These are phyloP conservation scores for Sarotherodon lohbergeri DNA, from an alignment of 2,113 vertebrate genomes.

Conservation along the genomic window DNA sequence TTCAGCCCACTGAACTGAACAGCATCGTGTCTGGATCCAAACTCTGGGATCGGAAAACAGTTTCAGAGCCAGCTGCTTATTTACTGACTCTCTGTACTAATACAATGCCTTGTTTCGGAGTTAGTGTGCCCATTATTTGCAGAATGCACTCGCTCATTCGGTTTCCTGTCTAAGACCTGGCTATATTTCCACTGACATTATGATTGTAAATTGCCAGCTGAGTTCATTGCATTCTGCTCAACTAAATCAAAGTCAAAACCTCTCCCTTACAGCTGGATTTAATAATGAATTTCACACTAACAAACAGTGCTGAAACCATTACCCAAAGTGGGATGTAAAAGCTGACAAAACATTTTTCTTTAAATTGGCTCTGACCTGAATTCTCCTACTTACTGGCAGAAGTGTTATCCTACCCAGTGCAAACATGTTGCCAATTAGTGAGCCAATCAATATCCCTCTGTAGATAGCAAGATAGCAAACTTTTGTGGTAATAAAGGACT, in stretches of 20 bases:
- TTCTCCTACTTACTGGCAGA: not conserved
- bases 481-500: not conserved
- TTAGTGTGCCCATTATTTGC: constrained; percentile 35
- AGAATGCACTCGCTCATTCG: not conserved
- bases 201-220: not conserved
- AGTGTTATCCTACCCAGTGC: not conserved
- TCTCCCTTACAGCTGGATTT: not conserved
- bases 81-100: constrained; percentile 33
- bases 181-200: not conserved
- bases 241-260: constrained; percentile 3
- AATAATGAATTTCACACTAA: not conserved
- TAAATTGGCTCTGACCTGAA: constrained; percentile 26
- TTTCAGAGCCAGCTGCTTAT: constrained; percentile 45
- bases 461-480: not conserved
- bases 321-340: constrained; percentile 10
- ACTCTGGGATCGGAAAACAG: constrained; percentile 21
- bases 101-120: constrained; percentile 22
- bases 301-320: not conserved
- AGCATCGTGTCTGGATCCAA: constrained; percentile 44
- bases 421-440: constrained; percentile 47
- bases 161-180: not conserved
- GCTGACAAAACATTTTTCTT: constrained; percentile 11
- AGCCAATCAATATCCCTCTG: constrained; percentile 14
- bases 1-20: constrained; percentile 55
- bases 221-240: not conserved